phyloP scores from a whole-genome alignment of 2,888 invertebrate genomes.

The Cryptosula pallasiana region DNA sequence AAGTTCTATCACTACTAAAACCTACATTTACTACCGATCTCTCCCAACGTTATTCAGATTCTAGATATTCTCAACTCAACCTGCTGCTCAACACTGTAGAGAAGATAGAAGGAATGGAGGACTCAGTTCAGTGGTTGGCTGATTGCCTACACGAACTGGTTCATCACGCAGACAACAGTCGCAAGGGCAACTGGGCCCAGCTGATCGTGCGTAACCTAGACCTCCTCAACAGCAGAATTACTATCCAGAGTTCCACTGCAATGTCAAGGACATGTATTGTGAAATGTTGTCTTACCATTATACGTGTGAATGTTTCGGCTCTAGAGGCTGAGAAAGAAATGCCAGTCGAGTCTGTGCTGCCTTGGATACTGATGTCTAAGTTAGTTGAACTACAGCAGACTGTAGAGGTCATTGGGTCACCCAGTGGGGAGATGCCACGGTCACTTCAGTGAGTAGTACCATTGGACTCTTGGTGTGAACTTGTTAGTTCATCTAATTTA shows the following conservation, averaged over 20 bases:
- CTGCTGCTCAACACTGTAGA: not conserved
- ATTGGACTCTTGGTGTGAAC: too few species aligned
- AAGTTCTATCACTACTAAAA: slow-evolving; percentile 33
- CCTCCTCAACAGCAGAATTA: not conserved
- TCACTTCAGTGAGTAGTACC: too few species aligned
- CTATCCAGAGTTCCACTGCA: not conserved
- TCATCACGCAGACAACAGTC: not conserved
- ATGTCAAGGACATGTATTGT: not conserved
- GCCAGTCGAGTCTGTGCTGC: slow-evolving; percentile 67
- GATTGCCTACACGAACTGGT: not conserved
- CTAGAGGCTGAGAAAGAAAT: slow-evolving; percentile 62
- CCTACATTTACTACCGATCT: not conserved
- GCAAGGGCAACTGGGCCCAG: not conserved
- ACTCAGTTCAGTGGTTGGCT: not conserved
- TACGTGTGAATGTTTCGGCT: slow-evolving; percentile 59
- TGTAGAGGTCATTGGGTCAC: not conserved
- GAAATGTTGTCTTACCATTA: not conserved
- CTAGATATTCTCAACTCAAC: not conserved
- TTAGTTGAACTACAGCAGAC: slow-evolving; percentile 50
- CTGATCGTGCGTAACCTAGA: not conserved
- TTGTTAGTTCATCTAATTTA: too few species aligned
- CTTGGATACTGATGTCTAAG: slow-evolving; percentile 79
- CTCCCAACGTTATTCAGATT: not conserved
- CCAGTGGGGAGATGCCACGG: not conserved
- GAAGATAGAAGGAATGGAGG: not conserved